Base-by-base conservation (phyloP, 1,140 invertebrate species). In the Drosophila nasuta region DNA sequence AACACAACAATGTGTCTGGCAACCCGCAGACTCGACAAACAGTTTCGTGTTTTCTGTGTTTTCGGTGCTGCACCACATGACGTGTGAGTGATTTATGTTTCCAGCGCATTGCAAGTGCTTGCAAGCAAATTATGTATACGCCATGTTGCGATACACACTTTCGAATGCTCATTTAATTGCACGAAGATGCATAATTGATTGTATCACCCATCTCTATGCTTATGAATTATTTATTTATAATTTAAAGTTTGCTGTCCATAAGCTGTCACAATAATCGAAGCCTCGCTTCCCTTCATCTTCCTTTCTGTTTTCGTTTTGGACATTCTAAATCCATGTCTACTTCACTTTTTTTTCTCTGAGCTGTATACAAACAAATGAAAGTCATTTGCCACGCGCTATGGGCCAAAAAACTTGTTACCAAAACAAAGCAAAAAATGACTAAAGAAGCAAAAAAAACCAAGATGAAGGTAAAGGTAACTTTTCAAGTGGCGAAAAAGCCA, bases 71-170 rank as follows among this genome's bases (percentile, higher is more conserved):
- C 78, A 87, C 82, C 78, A 74, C 82, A 77, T 87, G 83, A 82
- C 83, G 80, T 80, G 78, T 88, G 79, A 88, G 79, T 88, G 83
- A 88, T 88, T 88, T 88, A 80, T 88, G 79, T 82, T 67, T 57
- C 48, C 51, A 57, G 51, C 41, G 20, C 60, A 54, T 43, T 49
- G 65, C 57, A 68, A 64, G 57, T 64, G 63, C 63, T 52, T 62
- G 68, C 56, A 51, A 41, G 63, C 5, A 75, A 60, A 88, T 82
- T 77, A 78, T 77, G 76, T 70, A 88, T 75, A 71, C 67, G 77
- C 48, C 77, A 82, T 75, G 74, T 78, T 59, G 62, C 59, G 38
- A 52, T 60, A 76, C 54, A 73, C 46, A 69, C 54, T 60, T 25
- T 25, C 68, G 15, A 74, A 87, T 79, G 72, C 60, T 68, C 51